Percentiles rank a stretch among this genome's conserved stretches.
Conservation (phyloP, 64 coral and sea anemone species). For the Cladopsammia gracilis region DNA sequence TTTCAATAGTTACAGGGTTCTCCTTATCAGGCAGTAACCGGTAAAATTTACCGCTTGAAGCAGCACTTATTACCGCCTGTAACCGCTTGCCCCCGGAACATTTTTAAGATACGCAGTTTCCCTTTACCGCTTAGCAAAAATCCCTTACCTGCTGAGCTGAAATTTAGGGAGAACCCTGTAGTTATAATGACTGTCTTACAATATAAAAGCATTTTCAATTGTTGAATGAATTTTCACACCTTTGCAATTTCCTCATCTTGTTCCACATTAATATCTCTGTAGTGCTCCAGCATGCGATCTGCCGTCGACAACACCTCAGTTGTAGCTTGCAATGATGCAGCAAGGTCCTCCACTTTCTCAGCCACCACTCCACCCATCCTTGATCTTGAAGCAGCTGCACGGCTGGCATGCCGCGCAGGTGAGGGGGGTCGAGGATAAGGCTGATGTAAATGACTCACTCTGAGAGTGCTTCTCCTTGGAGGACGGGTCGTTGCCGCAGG, state of each 20-base stretch:
- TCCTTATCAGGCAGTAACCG: too few relatives aligned
- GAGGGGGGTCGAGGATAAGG: slow-evolving; percentile 25
- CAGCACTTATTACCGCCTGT: too few relatives aligned
- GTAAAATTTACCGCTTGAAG: too few relatives aligned
- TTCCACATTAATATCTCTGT: slow-evolving; percentile 96
- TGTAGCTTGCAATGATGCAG: slow-evolving; percentile 94
- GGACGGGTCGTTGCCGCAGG: slow-evolving; percentile 67
- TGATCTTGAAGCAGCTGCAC: slow-evolving; percentile 31
- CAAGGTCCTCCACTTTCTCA: slow-evolving; percentile 93
- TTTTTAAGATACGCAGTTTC: too few relatives aligned
- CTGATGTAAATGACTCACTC: slow-evolving; percentile 82
- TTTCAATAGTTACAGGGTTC: too few relatives aligned
- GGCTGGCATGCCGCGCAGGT: slow-evolving; percentile 26
- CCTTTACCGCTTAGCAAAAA: too few relatives aligned
- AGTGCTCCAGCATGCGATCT: slow-evolving; percentile 99
- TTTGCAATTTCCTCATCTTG: slow-evolving; percentile 99
- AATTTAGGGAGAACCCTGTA: too few relatives aligned
- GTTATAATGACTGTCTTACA: too few relatives aligned
- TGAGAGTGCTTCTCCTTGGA: slow-evolving; percentile 80
- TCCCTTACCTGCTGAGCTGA: too few relatives aligned
- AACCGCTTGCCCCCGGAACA: too few relatives aligned
- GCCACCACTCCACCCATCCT: slow-evolving; percentile 77
- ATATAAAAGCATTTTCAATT: not conserved
- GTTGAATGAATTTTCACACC: slow-evolving; percentile 27
- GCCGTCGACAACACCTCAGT: slow-evolving; percentile 97